A percentile compares a stretch with the other conserved stretches of the same genome.
phyloP scores from a whole-genome alignment of 1,140 invertebrate species.

The Neodiprion fabricii region DNA sequence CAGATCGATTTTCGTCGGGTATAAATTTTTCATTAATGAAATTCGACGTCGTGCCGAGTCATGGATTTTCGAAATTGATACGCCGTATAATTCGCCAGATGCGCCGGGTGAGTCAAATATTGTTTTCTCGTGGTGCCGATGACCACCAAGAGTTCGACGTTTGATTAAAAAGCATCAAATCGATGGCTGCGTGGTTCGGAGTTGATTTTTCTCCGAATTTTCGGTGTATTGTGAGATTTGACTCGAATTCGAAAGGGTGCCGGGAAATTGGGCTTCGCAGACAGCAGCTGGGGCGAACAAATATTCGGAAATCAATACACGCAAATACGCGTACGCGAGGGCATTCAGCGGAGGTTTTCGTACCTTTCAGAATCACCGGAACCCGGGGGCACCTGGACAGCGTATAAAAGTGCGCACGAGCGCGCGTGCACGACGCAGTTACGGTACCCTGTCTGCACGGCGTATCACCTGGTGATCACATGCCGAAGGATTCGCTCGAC shows the following conservation, averaged over 20 bases:
- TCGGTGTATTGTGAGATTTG: background rate
- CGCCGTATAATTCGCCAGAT: background rate
- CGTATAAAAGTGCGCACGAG: background rate
- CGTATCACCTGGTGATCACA: conserved; percentile 6
- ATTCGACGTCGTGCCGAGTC: background rate
- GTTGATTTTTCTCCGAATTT: too few relatives aligned
- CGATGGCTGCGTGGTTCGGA: too few relatives aligned
- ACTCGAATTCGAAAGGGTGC: background rate
- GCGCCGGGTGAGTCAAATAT: background rate
- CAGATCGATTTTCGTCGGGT: background rate
- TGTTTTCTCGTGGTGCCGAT: background rate
- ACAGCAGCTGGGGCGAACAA: background rate
- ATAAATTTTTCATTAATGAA: background rate
- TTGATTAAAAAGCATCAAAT: too few relatives aligned
- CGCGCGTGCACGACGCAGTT: background rate
- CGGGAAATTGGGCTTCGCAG: background rate
- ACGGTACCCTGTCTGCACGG: background rate
- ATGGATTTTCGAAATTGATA: background rate
- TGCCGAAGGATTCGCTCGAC: background rate
- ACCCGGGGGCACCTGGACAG: background rate
- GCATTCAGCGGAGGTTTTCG: background rate
- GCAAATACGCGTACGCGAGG: background rate
- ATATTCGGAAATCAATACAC: background rate
- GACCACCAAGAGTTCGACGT: too few relatives aligned
- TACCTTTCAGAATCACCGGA: background rate